Percentiles rank a stretch among this genome's conserved stretches.
phyloP scores from a whole-genome alignment of 2,113 vertebrate genomes.

The Myrmecobius fasciatus region DNA sequence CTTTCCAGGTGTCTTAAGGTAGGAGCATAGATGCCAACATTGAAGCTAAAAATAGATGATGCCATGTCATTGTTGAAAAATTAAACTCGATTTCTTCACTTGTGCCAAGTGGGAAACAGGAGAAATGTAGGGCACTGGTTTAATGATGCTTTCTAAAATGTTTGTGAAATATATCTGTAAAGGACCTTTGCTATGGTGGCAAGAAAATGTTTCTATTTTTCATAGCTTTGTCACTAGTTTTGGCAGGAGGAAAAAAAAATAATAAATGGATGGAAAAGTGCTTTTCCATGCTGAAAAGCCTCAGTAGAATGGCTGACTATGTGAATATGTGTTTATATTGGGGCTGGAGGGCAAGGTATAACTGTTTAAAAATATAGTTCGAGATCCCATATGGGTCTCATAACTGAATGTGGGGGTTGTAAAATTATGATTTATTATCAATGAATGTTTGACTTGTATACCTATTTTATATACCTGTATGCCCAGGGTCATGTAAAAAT shows the following conservation, averaged over 20 bases:
- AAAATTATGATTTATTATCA: no score
- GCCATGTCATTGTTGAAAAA: not conserved
- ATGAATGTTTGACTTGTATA: no score
- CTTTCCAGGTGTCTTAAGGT: slow-evolving; percentile 25
- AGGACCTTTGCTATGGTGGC: not conserved
- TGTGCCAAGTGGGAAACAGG: not conserved
- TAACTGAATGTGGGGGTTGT: no score
- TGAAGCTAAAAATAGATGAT: not conserved
- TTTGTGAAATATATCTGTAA: not conserved
- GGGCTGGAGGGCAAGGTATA: not conserved
- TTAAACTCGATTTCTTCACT: not conserved
- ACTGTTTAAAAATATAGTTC: not conserved
- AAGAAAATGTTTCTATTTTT: not conserved
- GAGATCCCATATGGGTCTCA: no score
- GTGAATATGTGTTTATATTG: not conserved
- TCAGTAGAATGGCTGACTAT: not conserved
- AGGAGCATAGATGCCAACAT: not conserved
- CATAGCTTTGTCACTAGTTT: not conserved
- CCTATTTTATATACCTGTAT: no score
- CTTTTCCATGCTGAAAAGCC: not conserved
- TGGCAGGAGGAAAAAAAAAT: not conserved
- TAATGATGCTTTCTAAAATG: not conserved
- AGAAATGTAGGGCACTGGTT: not conserved
- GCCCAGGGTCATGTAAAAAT: no score
- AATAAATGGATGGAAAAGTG: not conserved